Conservation (phyloP, 2,113 vertebrate genomes). For the Gymnocephalus cernua region DNA sequence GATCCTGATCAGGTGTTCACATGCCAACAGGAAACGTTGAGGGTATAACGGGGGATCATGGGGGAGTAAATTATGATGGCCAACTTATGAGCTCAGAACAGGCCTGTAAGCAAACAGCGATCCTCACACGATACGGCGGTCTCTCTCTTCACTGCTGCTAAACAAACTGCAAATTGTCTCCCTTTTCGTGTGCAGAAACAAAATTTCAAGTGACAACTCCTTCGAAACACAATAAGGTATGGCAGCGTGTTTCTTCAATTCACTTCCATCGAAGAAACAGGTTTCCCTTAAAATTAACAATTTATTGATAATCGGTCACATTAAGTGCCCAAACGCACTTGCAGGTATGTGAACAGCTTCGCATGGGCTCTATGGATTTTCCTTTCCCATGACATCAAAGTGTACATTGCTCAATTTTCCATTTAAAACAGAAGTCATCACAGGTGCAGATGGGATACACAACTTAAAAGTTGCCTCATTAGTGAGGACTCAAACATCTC, state of each 20-base stretch:
- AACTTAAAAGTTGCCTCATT: slow-evolving; percentile 94
- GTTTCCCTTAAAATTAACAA: slow-evolving; percentile 98
- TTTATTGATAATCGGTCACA: slow-evolving; percentile 99
- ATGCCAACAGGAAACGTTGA: slow-evolving; percentile 58
- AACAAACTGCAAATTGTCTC: slow-evolving; percentile 72
- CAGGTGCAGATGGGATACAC: slow-evolving; percentile 98
- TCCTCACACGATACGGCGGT: slow-evolving; percentile 71
- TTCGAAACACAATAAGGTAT: slow-evolving; percentile 82
- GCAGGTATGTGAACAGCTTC: slow-evolving; percentile 93
- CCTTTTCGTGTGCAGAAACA: slow-evolving; percentile 70
- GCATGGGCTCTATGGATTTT: slow-evolving; percentile 93
- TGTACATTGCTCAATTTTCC: slow-evolving; percentile 98
- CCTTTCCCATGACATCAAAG: slow-evolving; percentile 95
- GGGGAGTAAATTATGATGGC: slow-evolving; percentile 47
- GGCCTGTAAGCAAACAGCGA: slow-evolving; percentile 74
- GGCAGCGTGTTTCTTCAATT: slow-evolving; percentile 92
- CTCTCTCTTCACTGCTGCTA: slow-evolving; percentile 77
- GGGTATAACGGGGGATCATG: slow-evolving; percentile 22
- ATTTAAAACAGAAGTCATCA: slow-evolving; percentile 98
- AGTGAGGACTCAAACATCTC: slow-evolving; percentile 92
- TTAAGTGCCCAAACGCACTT: slow-evolving; percentile 91
- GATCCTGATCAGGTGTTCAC: slow-evolving; percentile 60
- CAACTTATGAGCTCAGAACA: slow-evolving; percentile 65
- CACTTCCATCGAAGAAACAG: slow-evolving; percentile 97
- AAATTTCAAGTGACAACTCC: slow-evolving; percentile 81